phyloP scores from a whole-genome alignment of 2,888 invertebrate species.

The Operophtera brumata region DNA sequence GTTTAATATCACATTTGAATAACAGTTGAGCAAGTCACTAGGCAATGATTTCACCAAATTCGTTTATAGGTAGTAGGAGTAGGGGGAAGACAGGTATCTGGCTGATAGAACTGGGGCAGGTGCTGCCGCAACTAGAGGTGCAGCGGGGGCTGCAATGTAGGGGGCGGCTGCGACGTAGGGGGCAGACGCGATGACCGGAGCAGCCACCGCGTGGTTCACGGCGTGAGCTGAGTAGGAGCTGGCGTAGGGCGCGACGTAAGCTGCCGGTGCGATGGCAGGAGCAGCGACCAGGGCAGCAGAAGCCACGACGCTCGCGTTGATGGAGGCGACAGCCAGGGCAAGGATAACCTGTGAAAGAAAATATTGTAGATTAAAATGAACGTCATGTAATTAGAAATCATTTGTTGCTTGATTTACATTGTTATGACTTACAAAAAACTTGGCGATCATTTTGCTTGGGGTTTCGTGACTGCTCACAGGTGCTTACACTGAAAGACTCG shows the following conservation, averaged over 20 bases:
- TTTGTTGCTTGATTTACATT: background rate
- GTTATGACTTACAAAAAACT: constrained; percentile 67
- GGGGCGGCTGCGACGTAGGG: constrained; percentile 43
- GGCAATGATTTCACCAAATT: constrained; percentile 71
- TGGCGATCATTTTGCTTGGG: constrained; percentile 77
- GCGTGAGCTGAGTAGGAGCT: constrained; percentile 88
- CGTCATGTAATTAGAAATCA: no score
- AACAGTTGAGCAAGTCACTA: constrained; percentile 74
- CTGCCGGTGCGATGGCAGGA: constrained; percentile 81
- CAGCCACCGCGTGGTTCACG: constrained; percentile 87
- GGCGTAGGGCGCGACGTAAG: constrained; percentile 86
- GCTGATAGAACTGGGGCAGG: constrained; percentile 37
- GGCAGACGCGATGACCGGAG: constrained; percentile 79
- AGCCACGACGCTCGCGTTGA: constrained; percentile 60
- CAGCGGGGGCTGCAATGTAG: constrained; percentile 41
- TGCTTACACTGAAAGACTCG: constrained; percentile 49
- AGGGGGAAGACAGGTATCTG: constrained; percentile 62
- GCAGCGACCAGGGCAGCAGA: constrained; percentile 69
- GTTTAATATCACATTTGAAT: constrained; percentile 34
- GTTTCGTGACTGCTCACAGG: constrained; percentile 71
- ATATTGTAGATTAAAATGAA: background rate
- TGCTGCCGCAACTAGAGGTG: constrained; percentile 37
- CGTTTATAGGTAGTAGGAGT: constrained; percentile 65
- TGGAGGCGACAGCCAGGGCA: constrained; percentile 58
- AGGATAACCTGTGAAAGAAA: constrained; percentile 60